Evolutionary conservation across 30 jellyfish, hydroid and myxozoan genomes (phyloP), one percentile per base, ranked within the genome.

Genomic region (Rhopilema esculentum): DNA sequence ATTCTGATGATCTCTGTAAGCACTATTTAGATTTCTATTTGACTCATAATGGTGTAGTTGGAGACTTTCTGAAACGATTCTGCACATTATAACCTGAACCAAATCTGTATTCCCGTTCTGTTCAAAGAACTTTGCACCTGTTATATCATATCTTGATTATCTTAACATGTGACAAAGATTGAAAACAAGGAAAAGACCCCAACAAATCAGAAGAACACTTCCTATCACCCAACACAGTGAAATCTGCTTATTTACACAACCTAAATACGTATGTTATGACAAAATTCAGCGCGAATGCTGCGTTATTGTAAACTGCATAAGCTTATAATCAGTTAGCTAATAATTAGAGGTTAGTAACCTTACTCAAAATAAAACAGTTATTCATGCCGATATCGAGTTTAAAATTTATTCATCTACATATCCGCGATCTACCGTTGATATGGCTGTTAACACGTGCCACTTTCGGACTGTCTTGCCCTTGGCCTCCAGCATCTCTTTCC

Each of bases 401-500:
- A 40, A 40, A 12, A 40, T 40, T 63, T 84, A 86, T 28, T 92
- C 95, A 78, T 94, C 98, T 72, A 83, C 96, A 68, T 69, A 89
- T 62, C 86, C 90, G 27, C 98, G 82, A 65, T 79, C 97, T 21
- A 94, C 88, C 24, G 98, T 92, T 19, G 97, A 88, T 4, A 94
- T 88, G 17, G 98, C 98, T 7, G 97, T 76, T 20, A 94, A 89
- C 52, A 94, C 94, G 65, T 94, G 98, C 98, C 98, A 94, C 68
- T 90, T 94, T 65, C 98, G 70, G 52, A 94, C 98, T 50, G 94
- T 83, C 76, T 94, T 94, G 30, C 98, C 98, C 69, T 89, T 89
- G 62, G 95, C 98, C 70, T 94, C 97, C 18, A 94, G 95, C 98
- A 94, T 94, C 72, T 94, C 98, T 69, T 97, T 74, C 98, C 98